A percentile compares a stretch with the other conserved stretches of the same genome.
Conservation (phyloP, 2,797 vertebrate species). For the Tenualosa thibaudeaui region DNA sequence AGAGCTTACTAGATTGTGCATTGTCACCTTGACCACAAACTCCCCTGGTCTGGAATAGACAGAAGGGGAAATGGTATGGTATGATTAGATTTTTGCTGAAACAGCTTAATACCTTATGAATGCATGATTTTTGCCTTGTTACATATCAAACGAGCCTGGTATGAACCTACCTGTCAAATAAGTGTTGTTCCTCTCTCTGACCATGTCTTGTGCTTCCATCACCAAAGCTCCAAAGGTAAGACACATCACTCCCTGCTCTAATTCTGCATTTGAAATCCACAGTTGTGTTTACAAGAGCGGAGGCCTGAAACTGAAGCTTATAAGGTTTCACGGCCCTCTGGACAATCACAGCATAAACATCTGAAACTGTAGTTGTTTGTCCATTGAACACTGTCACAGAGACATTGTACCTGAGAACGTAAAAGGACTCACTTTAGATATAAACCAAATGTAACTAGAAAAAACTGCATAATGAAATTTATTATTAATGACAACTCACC, state of each 20-base stretch:
- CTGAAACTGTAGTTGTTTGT: slow-evolving; percentile 60
- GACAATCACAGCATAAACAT: slow-evolving; percentile 61
- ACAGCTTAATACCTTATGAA: neutral
- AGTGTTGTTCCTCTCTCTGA: slow-evolving; percentile 62
- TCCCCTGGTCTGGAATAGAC: slow-evolving; percentile 73
- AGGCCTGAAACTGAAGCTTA: slow-evolving; percentile 67
- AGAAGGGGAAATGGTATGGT: neutral
- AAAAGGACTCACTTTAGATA: neutral
- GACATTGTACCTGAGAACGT: slow-evolving; percentile 70
- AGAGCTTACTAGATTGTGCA: slow-evolving; percentile 77
- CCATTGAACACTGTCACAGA: slow-evolving; percentile 59
- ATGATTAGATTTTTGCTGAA: neutral
- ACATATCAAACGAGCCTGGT: neutral
- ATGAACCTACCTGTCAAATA: slow-evolving; percentile 69
- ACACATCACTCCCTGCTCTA: slow-evolving; percentile 70
- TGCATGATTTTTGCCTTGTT: neutral
- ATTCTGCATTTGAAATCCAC: slow-evolving; percentile 73
- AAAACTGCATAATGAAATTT: neutral
- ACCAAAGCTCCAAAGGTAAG: slow-evolving; percentile 81
- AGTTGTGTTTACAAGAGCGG: slow-evolving; percentile 68
- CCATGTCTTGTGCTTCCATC: slow-evolving; percentile 69
- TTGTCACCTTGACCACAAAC: slow-evolving; percentile 70
- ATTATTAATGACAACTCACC: slow-evolving; percentile 55
- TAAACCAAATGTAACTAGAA: neutral
- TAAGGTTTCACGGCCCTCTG: slow-evolving; percentile 74